Base-by-base conservation (phyloP, 1,140 invertebrate genomes). In the Pantala flavescens region DNA sequence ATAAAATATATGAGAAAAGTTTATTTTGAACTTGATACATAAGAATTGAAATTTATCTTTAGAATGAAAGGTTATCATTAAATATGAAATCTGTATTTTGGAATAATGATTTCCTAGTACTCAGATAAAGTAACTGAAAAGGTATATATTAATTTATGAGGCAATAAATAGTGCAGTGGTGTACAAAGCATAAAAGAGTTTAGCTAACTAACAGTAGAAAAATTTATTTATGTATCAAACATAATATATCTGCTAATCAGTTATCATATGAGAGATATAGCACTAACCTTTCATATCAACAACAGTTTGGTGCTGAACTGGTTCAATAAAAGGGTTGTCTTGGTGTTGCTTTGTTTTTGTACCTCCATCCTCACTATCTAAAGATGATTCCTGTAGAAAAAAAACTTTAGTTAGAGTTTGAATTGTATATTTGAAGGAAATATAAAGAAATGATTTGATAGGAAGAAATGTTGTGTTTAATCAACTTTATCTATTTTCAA, bases 301-400 rank as follows among this genome's bases (percentile, higher is more conserved):
- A 77, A 94, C 90, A 70, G 92, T 91, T 82, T 94, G 92, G 80
- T 90, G 91, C 82, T 94, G 93, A 74, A 90, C 89, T 77, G 89
- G 90, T 83, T 95, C 93, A 79, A 95, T 92, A 83, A 96, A 96
- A 78, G 94, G 93, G 88, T 96, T 96, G 85, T 95, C 93, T 78
- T 89, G 87, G 81, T 93, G 90, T 19, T 63, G 49, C 84, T 96
- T 96, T 75, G 90, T 86, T 87, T 95, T 96, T 73, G 90, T 88
- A 78, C 90, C 85, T 81, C 91, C 88, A 81, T 93, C 92, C 73
- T 92, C 92, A 77, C 88, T 88, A 80, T 92, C 91, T 71, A 88
- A 24, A 7, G 71, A 28, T 28, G 23, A 28, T 72, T 72, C 36
- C 36, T 72, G 23, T n/a, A 36, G 23, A 72, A 72, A 72, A 7